Evolutionary conservation across 2,113 vertebrate species (phyloP), one percentile per base, ranked within the genome.

Genomic region (Sapayoa aenigma): DNA sequence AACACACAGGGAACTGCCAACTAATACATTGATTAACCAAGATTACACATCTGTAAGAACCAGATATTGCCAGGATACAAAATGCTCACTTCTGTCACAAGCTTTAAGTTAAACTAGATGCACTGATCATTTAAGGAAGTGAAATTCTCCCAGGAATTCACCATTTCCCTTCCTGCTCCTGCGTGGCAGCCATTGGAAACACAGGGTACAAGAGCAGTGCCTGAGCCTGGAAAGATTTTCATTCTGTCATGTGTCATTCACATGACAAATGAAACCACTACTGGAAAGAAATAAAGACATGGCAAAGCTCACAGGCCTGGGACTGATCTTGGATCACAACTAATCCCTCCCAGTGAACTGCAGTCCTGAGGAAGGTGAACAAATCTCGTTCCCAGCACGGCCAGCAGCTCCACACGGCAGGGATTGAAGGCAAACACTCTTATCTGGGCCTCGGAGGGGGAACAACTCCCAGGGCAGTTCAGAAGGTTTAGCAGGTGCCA

Each of bases 371-470:
- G 10, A 89, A 87, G 82, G 91, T 80, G 90, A 62, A 30, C 69
- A 88, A 92, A 90, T 37, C 88, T 83, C 71, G 8, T 4, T 86
- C 42, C 22, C 72, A 46, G 79, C 11, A 31, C 37, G 49, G 59
- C 42, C 85, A 72, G 23, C 58, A 77, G 68, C 73, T 84, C 63
- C 35, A 4, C 79, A 39, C 14, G 0, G 50, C 79, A 6, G 87
- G 87, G 92, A 13, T 77, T 92, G 37, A 67, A 66, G 94, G 83
- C 83, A 93, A 96, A 93, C 35, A 13, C 2, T 44, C 86, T 89
- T 94, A 94, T 96, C 92, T 86, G 50, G 68, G 55, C 37, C 94
- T 92, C 53, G 58, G 59, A 76, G 58, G 53, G 44, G 46, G 55
- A 88, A 35, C n/a, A 24, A 7, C 46, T 59, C 65, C 86, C 58